Evolutionary conservation across 2,113 vertebrate genomes (phyloP), one percentile per base, ranked within the genome.

Genomic region (Morone saxatilis): DNA sequence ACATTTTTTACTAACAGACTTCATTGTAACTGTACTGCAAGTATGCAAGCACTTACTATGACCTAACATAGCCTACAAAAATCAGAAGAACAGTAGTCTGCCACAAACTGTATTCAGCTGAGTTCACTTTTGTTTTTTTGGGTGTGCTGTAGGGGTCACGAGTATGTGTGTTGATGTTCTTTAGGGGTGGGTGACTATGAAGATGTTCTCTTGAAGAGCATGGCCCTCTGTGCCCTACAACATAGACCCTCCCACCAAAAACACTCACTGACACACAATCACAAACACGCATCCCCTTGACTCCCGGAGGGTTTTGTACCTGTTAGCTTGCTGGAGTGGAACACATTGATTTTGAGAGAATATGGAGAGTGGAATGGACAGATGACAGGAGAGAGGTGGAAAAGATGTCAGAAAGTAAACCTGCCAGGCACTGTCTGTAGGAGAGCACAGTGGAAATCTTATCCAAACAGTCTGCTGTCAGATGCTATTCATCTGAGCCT

Each of bases 381-480:
- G 43, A 71, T 56, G 45, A 54, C 16, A 47, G 10, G 22, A 4
- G 71, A 4, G 50, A 50, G 68, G 61, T 31, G 48, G 73, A 71
- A 1, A 31, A 47, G 60, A 75, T 72, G 69, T 73, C 76, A 31
- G 40, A 43, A 54, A 22, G 70, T 40, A 48, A 82, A 51, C 9
- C 77, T 86, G 84, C 61, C 81, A 59, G 84, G 13, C 65, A 31
- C 54, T 63, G 22, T 40, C 19, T 57, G 71, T 20, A 47, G 56
- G 19, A 41, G 41, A 85, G 61, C 54, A 3, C 66, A 54, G 79
- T 56, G 65, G 67, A 84, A 54, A 16, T 83, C 76, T 77, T 61
- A 67, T 79, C 86, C 72, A 81, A 41, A 65, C 71, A 31, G 40
- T 40, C 40, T 68, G 25, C 76, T 91, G 88, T 85, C 54, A 85